Evolutionary conservation across 2,797 vertebrate species (phyloP).

Genomic region (Moxostoma hubbsi): DNA sequence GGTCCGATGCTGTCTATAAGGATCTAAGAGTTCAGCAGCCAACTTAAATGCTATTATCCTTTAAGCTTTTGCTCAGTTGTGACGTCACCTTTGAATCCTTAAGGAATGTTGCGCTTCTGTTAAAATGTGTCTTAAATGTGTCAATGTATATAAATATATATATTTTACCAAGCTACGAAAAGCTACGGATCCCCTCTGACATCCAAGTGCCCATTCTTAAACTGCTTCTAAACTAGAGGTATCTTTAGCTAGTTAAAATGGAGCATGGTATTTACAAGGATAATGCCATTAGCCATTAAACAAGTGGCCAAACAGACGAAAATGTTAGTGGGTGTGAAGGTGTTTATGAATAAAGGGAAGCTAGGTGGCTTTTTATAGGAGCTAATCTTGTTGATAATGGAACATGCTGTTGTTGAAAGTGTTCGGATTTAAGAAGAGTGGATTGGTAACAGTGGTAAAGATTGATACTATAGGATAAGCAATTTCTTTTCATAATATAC

Average conservation of each 20-base stretch:
- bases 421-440: no score
- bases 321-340: background rate
- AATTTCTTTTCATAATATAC: no score
- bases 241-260: background rate
- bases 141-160: background rate
- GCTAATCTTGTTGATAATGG: no score
- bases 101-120: background rate
- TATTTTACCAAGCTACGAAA: background rate
- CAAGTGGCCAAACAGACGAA: background rate
- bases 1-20: slow-evolving; percentile 10
- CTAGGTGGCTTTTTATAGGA: background rate
- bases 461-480: no score
- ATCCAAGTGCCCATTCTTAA: background rate
- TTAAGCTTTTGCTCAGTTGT: slow-evolving; percentile 66
- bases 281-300: no score
- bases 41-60: slow-evolving; percentile 79
- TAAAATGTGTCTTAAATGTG: no score
- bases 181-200: background rate
- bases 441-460: no score
- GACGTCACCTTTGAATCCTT: slow-evolving; percentile 5
- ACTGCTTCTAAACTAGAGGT: background rate
- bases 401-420: no score
- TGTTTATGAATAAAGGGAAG: slow-evolving; percentile 7
- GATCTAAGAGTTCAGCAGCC: slow-evolving; percentile 74
- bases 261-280: background rate